A percentile compares a stretch with the other conserved stretches of the same genome.
Evolutionary conservation across 2,888 invertebrate genomes (phyloP).

Genomic region (Tinea pellionella): DNA sequence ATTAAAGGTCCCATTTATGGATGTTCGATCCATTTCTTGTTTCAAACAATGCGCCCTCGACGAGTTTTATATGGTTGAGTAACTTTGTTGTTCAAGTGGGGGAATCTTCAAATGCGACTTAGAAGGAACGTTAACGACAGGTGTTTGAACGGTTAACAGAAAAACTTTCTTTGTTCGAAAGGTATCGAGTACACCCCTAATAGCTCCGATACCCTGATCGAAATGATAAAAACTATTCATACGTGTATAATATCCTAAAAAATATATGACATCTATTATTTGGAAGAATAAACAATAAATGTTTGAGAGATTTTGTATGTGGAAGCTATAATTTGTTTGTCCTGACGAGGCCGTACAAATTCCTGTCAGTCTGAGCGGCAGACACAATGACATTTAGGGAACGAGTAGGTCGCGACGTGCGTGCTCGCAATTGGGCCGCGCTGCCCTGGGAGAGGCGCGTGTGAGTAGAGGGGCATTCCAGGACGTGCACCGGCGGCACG

Average conservation of each 20-base stretch:
- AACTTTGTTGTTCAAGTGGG: conserved; percentile 9
- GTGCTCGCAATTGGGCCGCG: neutral
- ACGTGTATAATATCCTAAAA: neutral
- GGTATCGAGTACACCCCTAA: neutral
- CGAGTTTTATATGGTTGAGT: conserved; percentile 5
- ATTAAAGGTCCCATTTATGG: conserved; percentile 8
- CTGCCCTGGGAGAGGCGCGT: neutral
- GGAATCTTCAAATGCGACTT: neutral
- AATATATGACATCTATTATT: neutral
- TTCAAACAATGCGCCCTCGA: neutral
- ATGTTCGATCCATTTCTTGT: conserved; percentile 9
- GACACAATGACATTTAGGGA: conserved; percentile 9
- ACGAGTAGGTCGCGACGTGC: conserved; percentile 9
- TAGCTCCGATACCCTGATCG: neutral
- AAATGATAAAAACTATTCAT: neutral
- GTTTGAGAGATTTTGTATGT: neutral
- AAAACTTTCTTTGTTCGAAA: neutral
- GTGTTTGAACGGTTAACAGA: conserved; percentile 9
- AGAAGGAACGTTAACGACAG: neutral
- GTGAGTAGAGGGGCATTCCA: conserved; percentile 9
- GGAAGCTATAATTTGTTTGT: neutral
- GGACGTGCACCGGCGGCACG: conserved; percentile 1
- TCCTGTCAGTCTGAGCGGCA: conserved; percentile 3
- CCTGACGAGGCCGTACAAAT: neutral
- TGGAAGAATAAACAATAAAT: neutral